Conservation (phyloP, 2,888 invertebrate genomes). For the Eupelmus urozonus region DNA sequence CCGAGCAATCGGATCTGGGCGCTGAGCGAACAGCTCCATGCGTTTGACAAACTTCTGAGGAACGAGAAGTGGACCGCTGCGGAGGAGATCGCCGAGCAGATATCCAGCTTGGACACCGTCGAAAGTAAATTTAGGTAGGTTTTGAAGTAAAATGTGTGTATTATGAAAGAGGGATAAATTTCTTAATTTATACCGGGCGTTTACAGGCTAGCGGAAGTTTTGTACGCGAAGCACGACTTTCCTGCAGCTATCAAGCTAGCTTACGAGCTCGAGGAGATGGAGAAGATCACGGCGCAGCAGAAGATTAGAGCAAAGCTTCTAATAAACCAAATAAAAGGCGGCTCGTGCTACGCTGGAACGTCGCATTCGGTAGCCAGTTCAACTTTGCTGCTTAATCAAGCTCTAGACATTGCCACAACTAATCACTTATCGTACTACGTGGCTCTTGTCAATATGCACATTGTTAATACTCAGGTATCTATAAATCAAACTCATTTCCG, state of each 20-base stretch:
- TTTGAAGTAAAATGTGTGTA: neutral
- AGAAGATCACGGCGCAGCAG: constrained; percentile 68
- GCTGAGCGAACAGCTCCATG: constrained; percentile 81
- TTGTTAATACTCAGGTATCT: constrained; percentile 85
- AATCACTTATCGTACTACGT: constrained; percentile 88
- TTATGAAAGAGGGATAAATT: neutral
- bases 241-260: constrained; percentile 65
- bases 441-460: constrained; percentile 86
- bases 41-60: constrained; percentile 77
- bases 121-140: constrained; percentile 77
- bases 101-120: constrained; percentile 78
- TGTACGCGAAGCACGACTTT: constrained; percentile 74
- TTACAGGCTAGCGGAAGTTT: constrained; percentile 74
- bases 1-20: constrained; percentile 82
- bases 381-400: constrained; percentile 82
- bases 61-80: constrained; percentile 79
- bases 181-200: neutral
- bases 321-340: constrained; percentile 83
- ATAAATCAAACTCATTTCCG: neutral
- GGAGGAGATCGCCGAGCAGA: constrained; percentile 77
- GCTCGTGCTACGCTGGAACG: constrained; percentile 80
- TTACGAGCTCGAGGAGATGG: constrained; percentile 65
- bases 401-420: constrained; percentile 85
- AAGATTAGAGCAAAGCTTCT: constrained; percentile 85
- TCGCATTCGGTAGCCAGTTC: constrained; percentile 78